Evolutionary conservation across 2,888 invertebrate genomes (phyloP).

Genomic region (Phlogophora meticulosa): DNA sequence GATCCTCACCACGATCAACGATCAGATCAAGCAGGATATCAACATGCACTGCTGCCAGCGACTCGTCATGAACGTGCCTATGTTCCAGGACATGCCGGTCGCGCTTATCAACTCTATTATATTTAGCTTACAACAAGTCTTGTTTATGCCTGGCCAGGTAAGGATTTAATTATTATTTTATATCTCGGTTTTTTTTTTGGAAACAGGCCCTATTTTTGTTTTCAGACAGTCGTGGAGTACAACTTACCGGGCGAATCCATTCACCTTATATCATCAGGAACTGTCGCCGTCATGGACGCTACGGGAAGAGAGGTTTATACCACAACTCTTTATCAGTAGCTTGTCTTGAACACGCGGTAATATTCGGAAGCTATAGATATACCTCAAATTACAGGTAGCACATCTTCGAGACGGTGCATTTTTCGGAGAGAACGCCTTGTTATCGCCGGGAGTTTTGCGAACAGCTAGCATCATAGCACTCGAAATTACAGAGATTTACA

Average conservation of each 20-base stretch:
- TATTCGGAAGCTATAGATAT: background rate
- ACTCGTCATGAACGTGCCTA: conserved; percentile 88
- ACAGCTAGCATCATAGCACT: conserved; percentile 90
- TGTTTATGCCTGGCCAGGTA: conserved; percentile 91
- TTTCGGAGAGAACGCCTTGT: conserved; percentile 91
- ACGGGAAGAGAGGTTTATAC: conserved; percentile 88
- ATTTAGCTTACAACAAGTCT: conserved; percentile 86
- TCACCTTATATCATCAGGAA: conserved; percentile 91
- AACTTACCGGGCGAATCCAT: conserved; percentile 89
- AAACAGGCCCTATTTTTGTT: conserved; percentile 10
- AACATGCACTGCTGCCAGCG: conserved; percentile 89
- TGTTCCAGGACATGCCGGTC: conserved; percentile 89
- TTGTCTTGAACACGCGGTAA: background rate
- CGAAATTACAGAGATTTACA: conserved; percentile 91
- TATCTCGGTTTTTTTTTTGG: background rate
- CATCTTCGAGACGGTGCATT: conserved; percentile 92
- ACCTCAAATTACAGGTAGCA: conserved; percentile 70
- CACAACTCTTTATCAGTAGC: background rate
- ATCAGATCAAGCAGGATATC: conserved; percentile 89
- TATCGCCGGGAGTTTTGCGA: conserved; percentile 86
- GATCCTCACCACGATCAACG: conserved; percentile 79
- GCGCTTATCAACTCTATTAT: conserved; percentile 88
- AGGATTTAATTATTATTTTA: conserved; percentile 19
- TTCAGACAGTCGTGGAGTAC: conserved; percentile 89
- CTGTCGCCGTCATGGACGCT: conserved; percentile 90